Base-by-base conservation (phyloP, 2,888 invertebrate genomes). In the Drosophila subquinaria region DNA sequence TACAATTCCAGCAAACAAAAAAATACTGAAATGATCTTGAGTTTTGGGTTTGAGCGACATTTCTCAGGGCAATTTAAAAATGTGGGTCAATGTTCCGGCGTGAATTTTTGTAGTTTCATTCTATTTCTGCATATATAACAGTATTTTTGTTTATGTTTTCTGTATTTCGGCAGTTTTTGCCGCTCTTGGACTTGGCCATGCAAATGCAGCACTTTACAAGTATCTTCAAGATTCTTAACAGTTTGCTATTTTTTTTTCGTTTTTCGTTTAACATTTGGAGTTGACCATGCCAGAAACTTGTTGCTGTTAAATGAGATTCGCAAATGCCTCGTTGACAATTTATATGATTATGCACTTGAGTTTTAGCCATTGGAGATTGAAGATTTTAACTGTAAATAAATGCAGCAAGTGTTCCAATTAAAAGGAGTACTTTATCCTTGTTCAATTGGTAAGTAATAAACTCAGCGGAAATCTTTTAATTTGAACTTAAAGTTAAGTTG, bases 181-280 rank as follows among this genome's bases (percentile, higher is more conserved):
- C 82, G 89, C 77, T 89, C 90, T 90, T 90, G 91, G 89, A 84
- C 90, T 89, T 91, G 90, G 89, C 85, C 88, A 80, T 81, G 87
- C 89, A 75, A 73, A 67, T 59, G 59, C 50, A 76, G 83, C 79
- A 79, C 38, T 76, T 69, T 73, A 8, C 30, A 5, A 30, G 30
- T 30, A 67, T 69, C 43, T 72, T 51, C 35, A 36, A 57, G 36
- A 30, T 57, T 57, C 63, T 36, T 23, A 23, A 42, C 36, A 65
- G 23, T 63, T 76, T 15, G 53, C 62, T 52, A n/a, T n/a, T 65
- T 69, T 56, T 33, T 48, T 15, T 27, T 6, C 27, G 23, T 23
- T 23, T 23, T 42, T 60, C 51, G 17, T 61, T 40, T 50, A 48
- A 57, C 42, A 50, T 40, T 50, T 60, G 48, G 53, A 48, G 60